These are phyloP conservation scores for Propsilocerus akamusi DNA, from an alignment of 1,140 invertebrate species.

Conservation along the genomic window DNA sequence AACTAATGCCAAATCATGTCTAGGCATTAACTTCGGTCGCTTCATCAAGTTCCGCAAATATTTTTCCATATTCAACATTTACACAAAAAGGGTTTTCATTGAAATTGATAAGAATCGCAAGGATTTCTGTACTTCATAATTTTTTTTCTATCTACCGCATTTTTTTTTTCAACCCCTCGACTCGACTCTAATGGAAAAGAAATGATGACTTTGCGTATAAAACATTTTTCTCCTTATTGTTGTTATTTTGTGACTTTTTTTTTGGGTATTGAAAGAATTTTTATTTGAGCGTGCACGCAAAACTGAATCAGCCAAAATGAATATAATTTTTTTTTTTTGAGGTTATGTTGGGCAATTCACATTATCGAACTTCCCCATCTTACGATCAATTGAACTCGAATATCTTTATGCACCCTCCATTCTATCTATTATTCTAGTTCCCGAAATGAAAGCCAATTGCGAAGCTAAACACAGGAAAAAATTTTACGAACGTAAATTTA, in stretches of 20 bases:
- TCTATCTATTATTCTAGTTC: no score
- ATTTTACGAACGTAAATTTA: no score
- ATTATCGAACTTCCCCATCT: background rate
- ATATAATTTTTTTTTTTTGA: background rate
- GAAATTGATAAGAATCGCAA: background rate
- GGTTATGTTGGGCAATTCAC: no score
- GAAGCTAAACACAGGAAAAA: no score
- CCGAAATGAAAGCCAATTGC: no score
- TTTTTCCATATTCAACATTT: no score
- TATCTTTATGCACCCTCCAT: no score
- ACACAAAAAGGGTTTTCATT: background rate
- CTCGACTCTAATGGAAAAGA: background rate
- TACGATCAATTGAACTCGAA: slow-evolving; percentile 3
- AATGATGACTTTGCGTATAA: background rate
- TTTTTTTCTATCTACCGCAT: background rate
- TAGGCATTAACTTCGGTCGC: no score
- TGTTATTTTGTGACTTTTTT: no score
- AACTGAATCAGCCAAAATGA: background rate
- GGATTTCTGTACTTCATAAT: background rate
- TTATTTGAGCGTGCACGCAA: background rate
- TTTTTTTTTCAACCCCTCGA: background rate
- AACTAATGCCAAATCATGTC: no score
- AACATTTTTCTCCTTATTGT: background rate
- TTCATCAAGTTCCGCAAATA: no score
- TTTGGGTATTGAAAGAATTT: background rate